These are phyloP conservation scores for Cyprinus carpio DNA, from an alignment of 2,113 vertebrate species.

Conservation along the genomic window DNA sequence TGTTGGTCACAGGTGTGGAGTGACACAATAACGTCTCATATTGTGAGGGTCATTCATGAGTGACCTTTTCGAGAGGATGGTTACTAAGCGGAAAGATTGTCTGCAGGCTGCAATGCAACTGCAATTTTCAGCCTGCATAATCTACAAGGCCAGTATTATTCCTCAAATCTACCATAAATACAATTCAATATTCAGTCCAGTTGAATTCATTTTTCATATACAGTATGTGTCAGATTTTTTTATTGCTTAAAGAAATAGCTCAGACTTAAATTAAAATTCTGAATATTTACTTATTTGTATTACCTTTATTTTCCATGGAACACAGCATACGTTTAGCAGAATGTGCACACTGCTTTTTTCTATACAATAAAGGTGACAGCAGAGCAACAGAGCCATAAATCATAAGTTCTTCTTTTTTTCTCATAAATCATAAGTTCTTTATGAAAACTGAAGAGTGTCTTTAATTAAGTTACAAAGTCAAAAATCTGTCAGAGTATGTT, in stretches of 20 bases:
- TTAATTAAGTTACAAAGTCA: too few species aligned
- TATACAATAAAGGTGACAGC: background rate
- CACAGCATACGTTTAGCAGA: background rate
- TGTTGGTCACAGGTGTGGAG: constrained; percentile 5
- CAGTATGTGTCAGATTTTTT: background rate
- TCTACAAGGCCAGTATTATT: background rate
- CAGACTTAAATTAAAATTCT: background rate
- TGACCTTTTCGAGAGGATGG: constrained; percentile 8
- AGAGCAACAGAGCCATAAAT: background rate
- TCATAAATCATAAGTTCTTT: too few species aligned
- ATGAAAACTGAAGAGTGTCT: too few species aligned
- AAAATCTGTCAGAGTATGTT: too few species aligned
- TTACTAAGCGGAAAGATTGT: constrained; percentile 13
- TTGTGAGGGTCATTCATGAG: background rate
- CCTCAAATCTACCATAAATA: background rate
- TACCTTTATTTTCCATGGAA: background rate
- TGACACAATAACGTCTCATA: constrained; percentile 15
- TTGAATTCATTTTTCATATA: background rate
- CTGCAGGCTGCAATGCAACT: background rate
- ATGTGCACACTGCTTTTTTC: background rate
- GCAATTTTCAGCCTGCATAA: background rate
- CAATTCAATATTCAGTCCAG: too few species aligned
- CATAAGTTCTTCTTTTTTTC: background rate
- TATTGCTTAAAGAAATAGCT: background rate
- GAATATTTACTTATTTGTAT: background rate